Evolutionary conservation across 2,888 invertebrate genomes (phyloP), one percentile per base, ranked within the genome.

Genomic region (Neoaliturus tenellus): DNA sequence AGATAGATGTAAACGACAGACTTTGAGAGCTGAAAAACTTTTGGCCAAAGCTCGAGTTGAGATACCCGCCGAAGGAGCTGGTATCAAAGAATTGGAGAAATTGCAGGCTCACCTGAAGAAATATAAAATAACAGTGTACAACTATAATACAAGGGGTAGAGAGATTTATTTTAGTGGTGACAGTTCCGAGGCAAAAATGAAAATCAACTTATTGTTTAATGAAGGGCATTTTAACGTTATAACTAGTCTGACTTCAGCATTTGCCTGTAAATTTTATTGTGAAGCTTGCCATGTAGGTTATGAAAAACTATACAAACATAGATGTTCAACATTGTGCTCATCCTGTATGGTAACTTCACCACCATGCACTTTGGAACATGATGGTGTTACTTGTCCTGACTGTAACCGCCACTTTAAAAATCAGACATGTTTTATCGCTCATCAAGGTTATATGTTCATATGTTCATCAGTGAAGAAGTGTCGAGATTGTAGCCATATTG

Each of bases 231-330:
- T 83, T 62, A 88, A 88, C 71, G 87, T 88, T 1, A 87, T 88
- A 17, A 86, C 83, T 0, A 87, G 86, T 44, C 73, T 88, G 12
- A 88, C 88, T 5, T 85, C 87, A 6, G 86, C 87, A 6, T 88
- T 88, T 69, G 83, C 83, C 10, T 86, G 86, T 44, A 41, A 10
- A 0, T 89, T 88, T 84, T 88, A 82, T 75, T 89, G 88, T 78
- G 87, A 87, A 73, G 35, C 55, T 39, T 88, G 88, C 80, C 85
- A 87, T 62, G 80, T 83, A 10, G 85, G 87, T 0, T 88, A 85
- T 75, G 55, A 87, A 20, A 14, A 33, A 12, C 33, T n/a, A 17
- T 4, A 0, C 23, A 1, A 39, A 6, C 81, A 81, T 31, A 44
- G 44, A 41, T 67, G 69, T 25, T 23, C n/a, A 6, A 44, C 33